Evolutionary conservation across 2,888 invertebrate species (phyloP).

Genomic region (Polyommatus icarus): DNA sequence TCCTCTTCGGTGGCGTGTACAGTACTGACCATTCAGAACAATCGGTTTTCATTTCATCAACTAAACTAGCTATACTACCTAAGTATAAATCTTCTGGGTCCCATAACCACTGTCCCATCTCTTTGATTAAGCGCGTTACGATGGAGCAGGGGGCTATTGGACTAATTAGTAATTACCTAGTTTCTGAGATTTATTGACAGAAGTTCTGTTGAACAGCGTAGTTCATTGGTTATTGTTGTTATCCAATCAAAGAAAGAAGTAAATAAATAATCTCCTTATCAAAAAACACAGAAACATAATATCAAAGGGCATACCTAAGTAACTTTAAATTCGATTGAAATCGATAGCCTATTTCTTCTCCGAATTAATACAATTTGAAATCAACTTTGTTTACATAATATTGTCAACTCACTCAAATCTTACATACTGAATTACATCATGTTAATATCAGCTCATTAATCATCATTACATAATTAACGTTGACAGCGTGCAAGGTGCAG

Average conservation of each 20-base stretch:
- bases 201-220: too few relatives aligned
- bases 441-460: neutral
- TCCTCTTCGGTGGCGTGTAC: constrained; percentile 79
- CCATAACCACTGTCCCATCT: neutral
- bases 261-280: neutral
- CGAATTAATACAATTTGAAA: neutral
- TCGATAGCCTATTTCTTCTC: too few relatives aligned
- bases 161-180: neutral
- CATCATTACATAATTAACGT: neutral
- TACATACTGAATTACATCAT: neutral
- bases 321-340: too few relatives aligned
- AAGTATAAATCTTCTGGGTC: neutral
- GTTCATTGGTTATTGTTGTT: neutral
- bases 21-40: constrained; percentile 76
- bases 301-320: too few relatives aligned
- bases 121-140: neutral
- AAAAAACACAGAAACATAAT: neutral
- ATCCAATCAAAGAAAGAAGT: neutral
- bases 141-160: neutral
- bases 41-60: constrained; percentile 65
- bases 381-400: neutral
- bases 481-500: constrained; percentile 25
- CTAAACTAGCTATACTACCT: constrained; percentile 24
- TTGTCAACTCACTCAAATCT: neutral
- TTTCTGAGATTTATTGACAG: neutral